Conservation (phyloP, 2,888 invertebrate genomes). For the Scrobipalpa atriplicella region DNA sequence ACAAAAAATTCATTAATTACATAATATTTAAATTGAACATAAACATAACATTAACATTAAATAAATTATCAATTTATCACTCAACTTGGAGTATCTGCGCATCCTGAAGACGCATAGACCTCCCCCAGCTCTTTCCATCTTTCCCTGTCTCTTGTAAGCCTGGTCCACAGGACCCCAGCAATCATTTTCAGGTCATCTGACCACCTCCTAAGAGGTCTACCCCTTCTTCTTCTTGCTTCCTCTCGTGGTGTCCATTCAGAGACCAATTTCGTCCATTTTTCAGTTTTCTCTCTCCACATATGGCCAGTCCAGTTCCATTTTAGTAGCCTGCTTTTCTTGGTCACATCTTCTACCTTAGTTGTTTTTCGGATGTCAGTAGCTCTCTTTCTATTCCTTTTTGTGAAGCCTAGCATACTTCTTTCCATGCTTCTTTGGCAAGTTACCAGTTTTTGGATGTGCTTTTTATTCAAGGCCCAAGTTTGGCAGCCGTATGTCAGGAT, state of each 20-base stretch:
- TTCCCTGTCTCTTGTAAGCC: no score
- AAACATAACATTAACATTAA: no score
- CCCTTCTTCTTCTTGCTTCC: not conserved
- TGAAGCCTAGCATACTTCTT: not conserved
- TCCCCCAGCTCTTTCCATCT: no score
- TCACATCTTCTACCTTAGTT: not conserved
- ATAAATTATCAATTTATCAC: no score
- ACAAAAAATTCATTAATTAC: no score
- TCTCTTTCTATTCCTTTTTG: not conserved
- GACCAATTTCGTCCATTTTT: not conserved
- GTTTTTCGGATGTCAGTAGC: not conserved
- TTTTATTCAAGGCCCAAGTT: not conserved
- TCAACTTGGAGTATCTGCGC: no score
- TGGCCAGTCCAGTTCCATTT: conserved; percentile 12
- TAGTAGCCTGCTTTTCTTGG: not conserved
- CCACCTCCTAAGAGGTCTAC: no score
- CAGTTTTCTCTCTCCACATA: not conserved
- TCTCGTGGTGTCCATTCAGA: conserved; percentile 1
- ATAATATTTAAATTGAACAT: no score
- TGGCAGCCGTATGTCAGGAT: conserved; percentile 6
- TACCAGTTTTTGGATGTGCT: not conserved
- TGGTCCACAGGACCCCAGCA: no score
- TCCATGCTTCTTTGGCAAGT: conserved; percentile 10
- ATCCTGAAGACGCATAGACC: no score
- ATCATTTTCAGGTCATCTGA: no score